These are phyloP conservation scores for Coenonympha arcania DNA, from an alignment of 2,888 invertebrate species.

Conservation along the genomic window DNA sequence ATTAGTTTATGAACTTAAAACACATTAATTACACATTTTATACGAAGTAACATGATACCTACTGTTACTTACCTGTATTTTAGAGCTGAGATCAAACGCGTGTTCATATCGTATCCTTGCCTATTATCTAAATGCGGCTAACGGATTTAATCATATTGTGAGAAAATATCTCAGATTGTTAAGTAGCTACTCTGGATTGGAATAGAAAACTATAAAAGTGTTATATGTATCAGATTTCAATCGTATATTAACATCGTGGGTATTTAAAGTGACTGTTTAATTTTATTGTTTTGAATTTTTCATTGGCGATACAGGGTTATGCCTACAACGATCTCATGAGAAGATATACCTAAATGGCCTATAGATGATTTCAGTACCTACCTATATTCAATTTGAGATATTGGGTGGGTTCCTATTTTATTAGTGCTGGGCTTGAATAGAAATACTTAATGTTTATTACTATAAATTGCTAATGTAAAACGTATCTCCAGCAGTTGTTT, in stretches of 20 bases:
- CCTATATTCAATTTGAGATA: no score
- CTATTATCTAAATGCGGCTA: constrained; percentile 1
- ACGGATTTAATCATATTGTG: constrained; percentile 5
- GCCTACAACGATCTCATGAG: background rate
- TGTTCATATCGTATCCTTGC: constrained; percentile 1
- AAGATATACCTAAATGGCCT: no score
- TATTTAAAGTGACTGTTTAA: constrained; percentile 7
- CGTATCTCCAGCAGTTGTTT: no score
- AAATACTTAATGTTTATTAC: no score
- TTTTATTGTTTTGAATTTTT: constrained; percentile 4
- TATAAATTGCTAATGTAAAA: no score
- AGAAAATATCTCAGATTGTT: constrained; percentile 1
- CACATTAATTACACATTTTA: background rate
- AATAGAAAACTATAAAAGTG: constrained; percentile 5
- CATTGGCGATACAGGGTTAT: background rate
- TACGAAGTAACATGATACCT: background rate
- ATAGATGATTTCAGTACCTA: no score
- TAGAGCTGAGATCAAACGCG: background rate
- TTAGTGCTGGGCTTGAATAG: no score
- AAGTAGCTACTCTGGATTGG: background rate
- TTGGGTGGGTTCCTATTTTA: no score
- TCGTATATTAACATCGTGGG: background rate
- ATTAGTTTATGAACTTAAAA: background rate
- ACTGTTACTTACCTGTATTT: background rate
- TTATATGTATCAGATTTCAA: constrained; percentile 5